Base-by-base conservation (phyloP, 1,140 invertebrate species). In the Tetraneura akinire region DNA sequence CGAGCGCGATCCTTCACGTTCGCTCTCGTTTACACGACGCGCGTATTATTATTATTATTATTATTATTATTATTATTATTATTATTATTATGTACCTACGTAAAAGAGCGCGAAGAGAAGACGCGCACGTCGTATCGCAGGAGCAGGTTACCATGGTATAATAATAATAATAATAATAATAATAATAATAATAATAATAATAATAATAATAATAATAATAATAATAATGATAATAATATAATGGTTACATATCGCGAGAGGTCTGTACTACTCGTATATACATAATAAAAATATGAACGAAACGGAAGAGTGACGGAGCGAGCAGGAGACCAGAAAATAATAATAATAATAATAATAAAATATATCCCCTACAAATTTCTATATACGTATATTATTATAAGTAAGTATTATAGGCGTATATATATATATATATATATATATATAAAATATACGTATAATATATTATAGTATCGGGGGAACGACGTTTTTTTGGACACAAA, bases 401-500 rank as follows among this genome's bases (percentile, higher is more conserved):
- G 51, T 37, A 55, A 10, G 10, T 21, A 23, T 23, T n/a, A n/a
- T n/a, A 51, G 4, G 16, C 47, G 1, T 1, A 11, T 9, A 42
- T 42, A 42, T 51, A 51, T 18, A 51, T 18, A 51, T 10, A 53
- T 53, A 21, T 53, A 21, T 21, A 1, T 29, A 29, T 26, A 57
- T 23, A 51, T 18, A 51, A 18, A 18, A 51, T 8, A 55, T 18
- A 21, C 8, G 3, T n/a, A 55, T 21, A 55, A 21, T 53, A 13
- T 11, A 57, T 5, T 18, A 3, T 10, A 32, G 14, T 57, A 74
- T 8, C 11, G 49, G 71, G 73, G 18, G 37, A 76, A 18, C 32
- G 73, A 37, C 32, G 32, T 37, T 37, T 21, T 76, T 68, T 49
- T 37, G 51, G n/a, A 76, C 73, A 76, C 73, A 76, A 76, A 76